A percentile compares a stretch with the other conserved stretches of the same genome.
These are phyloP conservation scores for Centropyge bicolor DNA, from an alignment of 2,797 vertebrate genomes.

Conservation along the genomic window DNA sequence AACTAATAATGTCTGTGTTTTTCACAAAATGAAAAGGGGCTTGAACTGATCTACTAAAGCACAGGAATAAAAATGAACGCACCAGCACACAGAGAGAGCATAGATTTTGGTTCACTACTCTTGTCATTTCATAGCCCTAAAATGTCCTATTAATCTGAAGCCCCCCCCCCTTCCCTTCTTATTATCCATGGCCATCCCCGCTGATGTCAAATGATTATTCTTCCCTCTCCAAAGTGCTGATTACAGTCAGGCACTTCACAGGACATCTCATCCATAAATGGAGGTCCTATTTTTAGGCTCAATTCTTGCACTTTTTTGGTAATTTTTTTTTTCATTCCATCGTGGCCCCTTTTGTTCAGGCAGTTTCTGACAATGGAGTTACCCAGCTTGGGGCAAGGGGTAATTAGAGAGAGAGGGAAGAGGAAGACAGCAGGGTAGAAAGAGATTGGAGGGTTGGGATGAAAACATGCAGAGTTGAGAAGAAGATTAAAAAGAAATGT, in stretches of 20 bases:
- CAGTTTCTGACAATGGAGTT: constrained; percentile 34
- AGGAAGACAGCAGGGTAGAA: constrained; percentile 9
- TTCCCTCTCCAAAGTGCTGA: constrained; percentile 58
- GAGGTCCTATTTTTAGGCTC: constrained; percentile 54
- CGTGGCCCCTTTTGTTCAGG: constrained; percentile 32
- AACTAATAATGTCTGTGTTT: background rate
- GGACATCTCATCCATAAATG: constrained; percentile 61
- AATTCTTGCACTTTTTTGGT: constrained; percentile 33
- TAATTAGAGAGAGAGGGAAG: constrained; percentile 30
- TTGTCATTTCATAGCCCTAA: constrained; percentile 29
- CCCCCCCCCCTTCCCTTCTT: background rate
- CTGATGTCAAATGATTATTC: constrained; percentile 58
- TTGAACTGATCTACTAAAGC: constrained; percentile 1
- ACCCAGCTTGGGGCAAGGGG: constrained; percentile 17
- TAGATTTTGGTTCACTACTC: constrained; percentile 17
- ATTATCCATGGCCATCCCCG: constrained; percentile 36
- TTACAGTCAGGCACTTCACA: constrained; percentile 66
- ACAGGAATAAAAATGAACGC: constrained; percentile 11
- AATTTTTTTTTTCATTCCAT: constrained; percentile 4
- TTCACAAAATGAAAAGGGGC: background rate
- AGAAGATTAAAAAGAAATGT: constrained; percentile 12
- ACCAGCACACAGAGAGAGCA: constrained; percentile 14
- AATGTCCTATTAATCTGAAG: constrained; percentile 46
- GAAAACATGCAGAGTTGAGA: constrained; percentile 27
- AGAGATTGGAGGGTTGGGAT: background rate